A percentile compares a stretch with the other conserved stretches of the same genome.
These are phyloP conservation scores for Ostrea denselamellosa DNA, from an alignment of 1,140 invertebrate species.

Conservation along the genomic window DNA sequence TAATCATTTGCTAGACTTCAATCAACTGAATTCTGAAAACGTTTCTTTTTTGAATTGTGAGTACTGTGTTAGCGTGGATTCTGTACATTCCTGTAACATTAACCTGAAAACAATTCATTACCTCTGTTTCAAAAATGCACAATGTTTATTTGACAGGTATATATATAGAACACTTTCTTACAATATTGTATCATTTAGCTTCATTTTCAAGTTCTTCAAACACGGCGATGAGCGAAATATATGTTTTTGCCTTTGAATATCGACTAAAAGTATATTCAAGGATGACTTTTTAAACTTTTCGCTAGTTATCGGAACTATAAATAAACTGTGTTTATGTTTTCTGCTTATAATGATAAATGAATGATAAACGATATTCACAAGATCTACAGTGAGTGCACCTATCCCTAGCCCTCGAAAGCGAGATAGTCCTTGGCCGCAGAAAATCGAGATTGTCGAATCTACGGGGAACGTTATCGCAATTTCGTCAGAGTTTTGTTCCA, in stretches of 20 bases:
- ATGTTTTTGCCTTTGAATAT: not conserved
- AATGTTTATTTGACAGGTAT: constrained; percentile 25
- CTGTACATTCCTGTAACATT: not conserved
- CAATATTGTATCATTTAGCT: not conserved
- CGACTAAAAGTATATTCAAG: not conserved
- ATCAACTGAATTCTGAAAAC: too few relatives aligned
- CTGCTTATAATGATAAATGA: constrained; percentile 19
- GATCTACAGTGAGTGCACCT: not conserved
- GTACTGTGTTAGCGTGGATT: not conserved
- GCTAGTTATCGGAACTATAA: constrained; percentile 13
- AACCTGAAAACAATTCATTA: constrained; percentile 6
- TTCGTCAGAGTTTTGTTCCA: too few relatives aligned
- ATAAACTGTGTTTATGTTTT: constrained; percentile 28
- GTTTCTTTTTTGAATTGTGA: too few relatives aligned
- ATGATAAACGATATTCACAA: constrained; percentile 30
- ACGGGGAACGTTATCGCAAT: too few relatives aligned
- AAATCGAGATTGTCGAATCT: too few relatives aligned
- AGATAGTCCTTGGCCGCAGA: not conserved
- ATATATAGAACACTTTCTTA: not conserved
- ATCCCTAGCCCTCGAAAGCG: not conserved
- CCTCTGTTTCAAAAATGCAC: not conserved
- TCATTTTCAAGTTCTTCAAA: not conserved
- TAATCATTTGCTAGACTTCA: too few relatives aligned
- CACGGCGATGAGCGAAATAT: not conserved
- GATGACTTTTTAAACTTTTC: constrained; percentile 18